phyloP scores from a whole-genome alignment of 2,888 invertebrate species.

The Hypolimnas misippus region DNA sequence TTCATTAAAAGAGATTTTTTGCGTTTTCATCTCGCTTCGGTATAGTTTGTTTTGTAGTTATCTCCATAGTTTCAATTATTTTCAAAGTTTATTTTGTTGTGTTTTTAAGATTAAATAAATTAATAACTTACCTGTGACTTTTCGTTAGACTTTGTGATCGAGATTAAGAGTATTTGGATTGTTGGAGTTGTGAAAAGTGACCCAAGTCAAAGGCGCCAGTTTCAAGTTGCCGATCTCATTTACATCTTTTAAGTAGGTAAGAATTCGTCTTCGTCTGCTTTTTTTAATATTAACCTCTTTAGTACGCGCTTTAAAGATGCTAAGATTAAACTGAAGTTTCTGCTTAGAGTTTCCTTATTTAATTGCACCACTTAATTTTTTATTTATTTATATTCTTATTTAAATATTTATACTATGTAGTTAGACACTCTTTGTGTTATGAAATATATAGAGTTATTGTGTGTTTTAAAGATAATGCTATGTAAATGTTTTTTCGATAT shows the following conservation, averaged over 20 bases:
- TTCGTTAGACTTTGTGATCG: conserved; percentile 44
- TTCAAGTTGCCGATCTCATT: conserved; percentile 65
- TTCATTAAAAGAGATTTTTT: conserved; percentile 51
- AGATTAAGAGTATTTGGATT: conserved; percentile 70
- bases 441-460: too few species aligned
- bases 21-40: conserved; percentile 18
- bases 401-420: too few species aligned
- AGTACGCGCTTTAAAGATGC: conserved; percentile 33
- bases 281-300: conserved; percentile 62
- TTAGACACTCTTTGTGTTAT: too few species aligned
- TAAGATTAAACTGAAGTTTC: not conserved
- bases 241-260: conserved; percentile 73
- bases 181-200: conserved; percentile 64
- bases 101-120: conserved; percentile 21
- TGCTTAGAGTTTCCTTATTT: not conserved
- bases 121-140: conserved; percentile 31
- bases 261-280: conserved; percentile 65
- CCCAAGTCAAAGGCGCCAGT: conserved; percentile 58
- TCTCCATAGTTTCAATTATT: conserved; percentile 27
- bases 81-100: conserved; percentile 29
- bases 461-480: too few species aligned
- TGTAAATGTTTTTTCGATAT: too few species aligned
- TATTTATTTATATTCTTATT: not conserved
- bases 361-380: not conserved
- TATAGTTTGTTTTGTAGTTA: conserved; percentile 15